These are phyloP conservation scores for Brachyhypopomus gauderio DNA, from an alignment of 2,113 vertebrate species.

Conservation along the genomic window DNA sequence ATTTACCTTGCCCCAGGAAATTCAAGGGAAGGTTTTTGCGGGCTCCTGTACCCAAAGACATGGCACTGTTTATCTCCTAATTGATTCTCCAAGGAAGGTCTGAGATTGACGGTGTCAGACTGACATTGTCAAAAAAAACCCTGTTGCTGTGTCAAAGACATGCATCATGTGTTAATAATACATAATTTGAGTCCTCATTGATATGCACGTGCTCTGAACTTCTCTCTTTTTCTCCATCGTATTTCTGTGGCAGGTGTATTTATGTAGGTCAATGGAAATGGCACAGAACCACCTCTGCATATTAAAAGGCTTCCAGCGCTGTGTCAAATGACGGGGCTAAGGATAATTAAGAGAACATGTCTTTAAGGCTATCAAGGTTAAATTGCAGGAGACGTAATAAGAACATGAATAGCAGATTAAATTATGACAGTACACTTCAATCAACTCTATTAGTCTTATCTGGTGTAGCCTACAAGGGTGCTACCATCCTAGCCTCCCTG, in stretches of 20 bases:
- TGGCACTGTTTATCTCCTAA: slow-evolving; percentile 83
- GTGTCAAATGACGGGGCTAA: slow-evolving; percentile 23
- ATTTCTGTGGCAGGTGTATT: slow-evolving; percentile 44
- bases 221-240: slow-evolving; percentile 37
- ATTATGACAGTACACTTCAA: slow-evolving; percentile 28
- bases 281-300: slow-evolving; percentile 37
- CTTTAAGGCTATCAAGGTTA: slow-evolving; percentile 45
- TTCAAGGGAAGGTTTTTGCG: slow-evolving; percentile 73
- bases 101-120: slow-evolving; percentile 73
- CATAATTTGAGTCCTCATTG: slow-evolving; percentile 68
- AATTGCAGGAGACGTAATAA: slow-evolving; percentile 37
- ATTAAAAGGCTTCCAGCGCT: slow-evolving; percentile 39
- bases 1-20: slow-evolving; percentile 82
- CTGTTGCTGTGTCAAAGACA: slow-evolving; percentile 68
- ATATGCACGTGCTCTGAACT: slow-evolving; percentile 63
- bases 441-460: slow-evolving; percentile 19
- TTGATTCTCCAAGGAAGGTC: slow-evolving; percentile 83
- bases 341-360: slow-evolving; percentile 51
- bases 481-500: neutral
- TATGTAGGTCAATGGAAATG: slow-evolving; percentile 52
- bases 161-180: slow-evolving; percentile 74
- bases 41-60: slow-evolving; percentile 71
- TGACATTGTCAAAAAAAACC: slow-evolving; percentile 69
- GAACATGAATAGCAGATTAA: slow-evolving; percentile 26
- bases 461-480: neutral